Evolutionary conservation across 2,113 vertebrate genomes (phyloP).

Genomic region (Antigone vipio): DNA sequence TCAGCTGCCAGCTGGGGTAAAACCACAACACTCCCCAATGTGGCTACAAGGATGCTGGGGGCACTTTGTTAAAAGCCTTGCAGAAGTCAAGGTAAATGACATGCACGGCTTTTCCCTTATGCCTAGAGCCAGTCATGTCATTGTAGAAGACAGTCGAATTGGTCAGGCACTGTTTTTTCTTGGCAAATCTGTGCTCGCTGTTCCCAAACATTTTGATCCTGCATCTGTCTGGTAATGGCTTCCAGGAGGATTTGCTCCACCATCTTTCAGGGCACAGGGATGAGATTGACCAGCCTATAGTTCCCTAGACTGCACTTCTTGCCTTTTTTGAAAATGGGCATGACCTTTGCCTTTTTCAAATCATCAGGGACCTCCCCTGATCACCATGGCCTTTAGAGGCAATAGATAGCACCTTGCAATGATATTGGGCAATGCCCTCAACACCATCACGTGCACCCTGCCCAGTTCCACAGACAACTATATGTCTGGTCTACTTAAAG

Average conservation of each 20-base stretch:
- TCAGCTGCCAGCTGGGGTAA: too few species aligned
- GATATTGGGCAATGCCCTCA: background rate
- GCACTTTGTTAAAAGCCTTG: background rate
- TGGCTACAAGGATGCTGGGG: background rate
- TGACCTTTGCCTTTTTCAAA: background rate
- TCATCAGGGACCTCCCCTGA: background rate
- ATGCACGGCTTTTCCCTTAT: background rate
- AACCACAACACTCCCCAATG: background rate
- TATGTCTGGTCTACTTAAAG: background rate
- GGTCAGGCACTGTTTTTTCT: background rate
- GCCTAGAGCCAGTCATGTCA: background rate
- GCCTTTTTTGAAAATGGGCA: background rate
- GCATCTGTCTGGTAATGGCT: background rate
- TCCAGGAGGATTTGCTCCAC: background rate
- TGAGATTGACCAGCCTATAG: background rate
- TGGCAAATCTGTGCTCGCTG: background rate
- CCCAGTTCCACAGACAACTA: background rate
- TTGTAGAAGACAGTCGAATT: background rate
- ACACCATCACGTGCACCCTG: background rate
- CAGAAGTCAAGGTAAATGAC: background rate
- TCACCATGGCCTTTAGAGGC: background rate
- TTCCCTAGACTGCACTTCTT: background rate
- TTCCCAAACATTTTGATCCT: background rate
- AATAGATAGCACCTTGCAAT: background rate
- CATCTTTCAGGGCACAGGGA: background rate